Base-by-base conservation (phyloP, 1,140 invertebrate species). In the Caenorhabditis inopinata region DNA sequence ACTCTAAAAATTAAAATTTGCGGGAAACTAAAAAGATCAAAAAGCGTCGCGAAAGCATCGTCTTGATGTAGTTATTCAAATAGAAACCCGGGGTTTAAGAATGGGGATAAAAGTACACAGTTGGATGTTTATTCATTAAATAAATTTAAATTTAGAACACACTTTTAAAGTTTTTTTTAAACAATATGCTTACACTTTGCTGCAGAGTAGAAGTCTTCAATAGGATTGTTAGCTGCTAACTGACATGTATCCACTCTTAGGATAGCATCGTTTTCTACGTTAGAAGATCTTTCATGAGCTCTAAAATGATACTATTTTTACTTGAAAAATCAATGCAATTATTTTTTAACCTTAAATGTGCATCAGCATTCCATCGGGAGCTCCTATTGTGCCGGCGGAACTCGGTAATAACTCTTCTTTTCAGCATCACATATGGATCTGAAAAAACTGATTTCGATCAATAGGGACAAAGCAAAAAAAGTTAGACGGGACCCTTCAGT, bases 181-280 rank as follows among this genome's bases (percentile, higher is more conserved):
- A n/a, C n/a, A n/a, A n/a, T n/a, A n/a, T n/a, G n/a, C 78, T 51
- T n/a, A 74, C 86, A 87, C 75, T 88, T 88, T 12, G 85, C 81
- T n/a, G 83, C 85, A 29, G 87, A 86, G 62, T 82, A 88, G 58
- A 85, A 88, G 48, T 88, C 87, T 79, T 88, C 87, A 6, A 88
- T 81, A 0, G 87, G 87, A 23, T 79, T 78, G 47, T 88, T 88
- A 2, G 87, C 87, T 0, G 87, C 87, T 9, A 88, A 38, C 45
- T 87, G 86, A 25, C 84, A 79, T 9, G 85, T 84, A 80, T 87
- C 87, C 1, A 88, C 80, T 16, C 84, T 23, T 21, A 74, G 58
- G n/a, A 85, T 77, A 9, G 83, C 77, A 75, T 80, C 81, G 32
- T 86, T 84, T n/a, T 83, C 80, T 11, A 85, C 38, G 11, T 62